Evolutionary conservation across 1,140 invertebrate genomes (phyloP).

Genomic region (Eupristina koningsbergeri): DNA sequence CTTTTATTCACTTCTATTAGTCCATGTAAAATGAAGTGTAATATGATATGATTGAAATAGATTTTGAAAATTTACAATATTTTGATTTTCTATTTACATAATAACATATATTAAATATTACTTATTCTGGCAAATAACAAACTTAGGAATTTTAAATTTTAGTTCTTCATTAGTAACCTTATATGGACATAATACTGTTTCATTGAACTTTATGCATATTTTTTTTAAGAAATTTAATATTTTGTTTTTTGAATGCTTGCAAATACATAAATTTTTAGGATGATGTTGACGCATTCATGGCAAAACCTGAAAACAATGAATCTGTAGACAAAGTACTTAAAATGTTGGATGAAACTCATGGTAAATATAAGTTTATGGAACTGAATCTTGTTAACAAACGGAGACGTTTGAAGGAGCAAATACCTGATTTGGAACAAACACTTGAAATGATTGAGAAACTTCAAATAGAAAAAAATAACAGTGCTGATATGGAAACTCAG

Average conservation of each 20-base stretch:
- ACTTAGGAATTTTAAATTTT: too few species aligned
- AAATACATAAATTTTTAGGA: constrained; percentile 78
- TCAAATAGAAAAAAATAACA: constrained; percentile 82
- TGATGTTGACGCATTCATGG: constrained; percentile 96
- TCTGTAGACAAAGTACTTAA: constrained; percentile 88
- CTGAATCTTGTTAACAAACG: constrained; percentile 89
- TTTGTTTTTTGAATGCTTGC: not conserved
- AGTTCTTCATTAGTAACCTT: too few species aligned
- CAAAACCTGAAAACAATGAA: constrained; percentile 83
- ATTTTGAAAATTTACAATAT: too few species aligned
- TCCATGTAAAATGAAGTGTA: too few species aligned
- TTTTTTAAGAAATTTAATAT: not conserved
- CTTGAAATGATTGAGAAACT: constrained; percentile 94
- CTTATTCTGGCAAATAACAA: too few species aligned
- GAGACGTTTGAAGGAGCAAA: constrained; percentile 88
- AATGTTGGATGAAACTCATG: constrained; percentile 91
- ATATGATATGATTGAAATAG: too few species aligned
- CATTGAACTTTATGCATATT: too few species aligned
- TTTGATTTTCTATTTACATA: too few species aligned
- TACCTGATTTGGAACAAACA: constrained; percentile 93
- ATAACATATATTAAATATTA: too few species aligned
- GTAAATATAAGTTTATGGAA: constrained; percentile 98
- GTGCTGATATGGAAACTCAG: constrained; percentile 85
- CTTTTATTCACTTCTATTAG: not conserved
- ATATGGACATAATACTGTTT: too few species aligned